Evolutionary conservation across 2,113 vertebrate genomes (phyloP), one percentile per base, ranked within the genome.

Genomic region (Poecile atricapillus): DNA sequence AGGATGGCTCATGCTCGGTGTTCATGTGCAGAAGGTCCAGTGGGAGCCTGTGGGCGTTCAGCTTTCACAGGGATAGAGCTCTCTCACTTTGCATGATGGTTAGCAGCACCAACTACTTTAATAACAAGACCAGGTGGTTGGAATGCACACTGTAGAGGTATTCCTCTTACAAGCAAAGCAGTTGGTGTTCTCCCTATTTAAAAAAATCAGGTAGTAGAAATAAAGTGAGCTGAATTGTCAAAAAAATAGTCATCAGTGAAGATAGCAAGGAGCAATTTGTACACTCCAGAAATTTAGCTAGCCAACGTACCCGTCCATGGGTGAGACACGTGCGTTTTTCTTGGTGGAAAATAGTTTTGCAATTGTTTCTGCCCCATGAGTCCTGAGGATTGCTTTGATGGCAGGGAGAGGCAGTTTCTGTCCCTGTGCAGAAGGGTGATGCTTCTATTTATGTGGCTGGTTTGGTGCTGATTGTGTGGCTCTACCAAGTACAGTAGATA

Each of bases 241-340:
- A 58, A 64, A 70, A 60, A 30, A 33, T 2, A 31, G 24, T 24
- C 15, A 30, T 60, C 46, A 37, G 5, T 62, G 53, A 80, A 80
- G 46, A 31, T 23, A n/a, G 50, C 49, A 49, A 80, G 50, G 50
- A 92, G 15, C 1, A 4, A 3, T 31, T 7, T 31, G 15, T 49
- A 17, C 7, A 6, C 7, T 74, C 11, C 28, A 53, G 60, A 81
- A 69, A 47, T 60, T 33, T 8, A 58, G 22, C 31, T 49, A 33
- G 30, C 27, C 55, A 21, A 0, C 2, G 1, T 37, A 70, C 19
- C 64, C 1, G 0, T 43, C 43, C 43, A 43, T 17, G 7, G 9
- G 39, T 24, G 44, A 67, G 71, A 35, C 10, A 14, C 7, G 2
- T 25, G 23, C 2, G 0, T 49, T 74, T 74, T 39, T 60, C 31